These are phyloP conservation scores for Bos javanicus DNA, from an alignment of 2,113 vertebrate genomes.

Conservation along the genomic window DNA sequence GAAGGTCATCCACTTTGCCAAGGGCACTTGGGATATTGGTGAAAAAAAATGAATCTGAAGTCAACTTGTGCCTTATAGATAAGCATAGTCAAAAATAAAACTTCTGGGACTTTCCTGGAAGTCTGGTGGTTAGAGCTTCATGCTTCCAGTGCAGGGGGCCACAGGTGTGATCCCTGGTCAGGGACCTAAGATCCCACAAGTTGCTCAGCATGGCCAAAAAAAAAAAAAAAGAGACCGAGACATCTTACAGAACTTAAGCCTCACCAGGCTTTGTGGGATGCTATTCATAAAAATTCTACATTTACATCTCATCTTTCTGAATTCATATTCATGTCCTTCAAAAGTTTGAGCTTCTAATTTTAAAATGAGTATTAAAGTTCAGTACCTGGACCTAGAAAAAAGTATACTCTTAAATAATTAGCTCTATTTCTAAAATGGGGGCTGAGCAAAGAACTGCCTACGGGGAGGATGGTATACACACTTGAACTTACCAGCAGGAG, in stretches of 20 bases:
- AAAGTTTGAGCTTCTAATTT: not conserved
- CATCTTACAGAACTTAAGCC: not conserved
- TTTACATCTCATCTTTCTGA: not conserved
- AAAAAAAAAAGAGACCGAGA: not conserved
- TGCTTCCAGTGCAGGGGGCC: not conserved
- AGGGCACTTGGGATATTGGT: not conserved
- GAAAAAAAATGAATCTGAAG: not conserved
- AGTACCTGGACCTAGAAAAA: not conserved
- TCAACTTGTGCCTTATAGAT: not conserved
- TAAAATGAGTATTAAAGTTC: not conserved
- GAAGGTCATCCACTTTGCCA: not conserved
- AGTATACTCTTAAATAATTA: not conserved
- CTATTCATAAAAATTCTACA: not conserved
- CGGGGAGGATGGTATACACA: accelerated
- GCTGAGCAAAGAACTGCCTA: not conserved
- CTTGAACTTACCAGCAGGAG: constrained; percentile 79
- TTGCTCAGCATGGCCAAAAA: not conserved
- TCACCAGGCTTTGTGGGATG: not conserved
- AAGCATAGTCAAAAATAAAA: not conserved
- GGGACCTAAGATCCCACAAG: not conserved
- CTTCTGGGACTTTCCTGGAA: not conserved
- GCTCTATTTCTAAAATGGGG: not conserved
- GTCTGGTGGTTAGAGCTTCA: not conserved
- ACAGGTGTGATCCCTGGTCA: not conserved
- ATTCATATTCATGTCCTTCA: not conserved